Base-by-base conservation (phyloP, 1,140 invertebrate species). In the Aphaenogaster ashmeadi region DNA sequence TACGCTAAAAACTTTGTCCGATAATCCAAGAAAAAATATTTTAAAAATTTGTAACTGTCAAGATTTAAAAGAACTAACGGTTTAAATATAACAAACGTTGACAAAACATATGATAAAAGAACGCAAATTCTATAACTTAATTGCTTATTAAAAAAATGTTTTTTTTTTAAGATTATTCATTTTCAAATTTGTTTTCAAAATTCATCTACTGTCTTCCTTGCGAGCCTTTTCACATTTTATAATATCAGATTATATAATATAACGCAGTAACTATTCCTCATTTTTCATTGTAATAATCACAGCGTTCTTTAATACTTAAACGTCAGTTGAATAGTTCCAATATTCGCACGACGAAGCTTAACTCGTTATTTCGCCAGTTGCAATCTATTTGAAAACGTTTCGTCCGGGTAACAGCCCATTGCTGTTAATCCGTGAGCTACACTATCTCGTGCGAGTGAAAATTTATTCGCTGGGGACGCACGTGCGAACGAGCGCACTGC, bases 401-500 rank as follows among this genome's bases (percentile, higher is more conserved):
- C 38, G 11, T 15, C 18, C 15, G 11, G 5, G 5, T 56, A 71
- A 72, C n/a, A 41, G 52, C 1, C 64, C 36, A 7, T 81, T 8
- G 38, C 4, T 52, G 21, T 72, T 56, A 83, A 56, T 72, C 2
- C 21, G 15, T 21, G n/a, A 11, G n/a, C n/a, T 18, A 27, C 47
- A n/a, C 27, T 36, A 56, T 27, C 66, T 81, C 50, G 9, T 44
- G 38, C 15, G 13, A 27, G 21, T 50, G 21, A 56, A 72, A 15
- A 72, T 72, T 83, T 33, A 72, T 56, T 72, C 66, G 21, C 27
- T 50, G 41, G 38, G 6, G 36, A 72, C 44, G n/a, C 33, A 52
- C 58, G 58, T 38, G 62, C 44, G n/a, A 36, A 69, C 6, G n/a
- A 66, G 8, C 52, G n/a, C 27, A n/a, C 27, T 15, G 27, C 33